Evolutionary conservation across 64 coral and sea anemone genomes (phyloP).

Genomic region (Montipora capricornis): DNA sequence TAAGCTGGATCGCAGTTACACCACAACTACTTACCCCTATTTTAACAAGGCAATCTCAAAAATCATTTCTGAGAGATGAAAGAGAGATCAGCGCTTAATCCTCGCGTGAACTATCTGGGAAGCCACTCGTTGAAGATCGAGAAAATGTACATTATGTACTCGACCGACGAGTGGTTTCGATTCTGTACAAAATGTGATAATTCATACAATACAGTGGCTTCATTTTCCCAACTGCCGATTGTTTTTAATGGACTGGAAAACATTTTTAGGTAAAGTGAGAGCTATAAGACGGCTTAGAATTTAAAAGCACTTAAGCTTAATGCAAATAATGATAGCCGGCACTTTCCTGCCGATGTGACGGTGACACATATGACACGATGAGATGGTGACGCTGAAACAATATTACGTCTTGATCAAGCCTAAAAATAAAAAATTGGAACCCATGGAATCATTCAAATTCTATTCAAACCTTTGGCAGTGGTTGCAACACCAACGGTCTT

Average conservation of each 20-base stretch:
- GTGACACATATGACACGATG: too few species aligned
- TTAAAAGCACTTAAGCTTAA: neutral
- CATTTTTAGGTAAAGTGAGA: neutral
- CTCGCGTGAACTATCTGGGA: too few species aligned
- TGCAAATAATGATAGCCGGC: neutral
- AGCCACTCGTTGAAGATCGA: neutral
- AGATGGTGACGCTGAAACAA: neutral
- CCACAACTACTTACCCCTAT: too few species aligned
- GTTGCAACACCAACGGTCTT: conserved; percentile 29
- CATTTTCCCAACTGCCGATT: neutral
- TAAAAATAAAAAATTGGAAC: too few species aligned
- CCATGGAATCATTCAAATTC: neutral
- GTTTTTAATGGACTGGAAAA: neutral
- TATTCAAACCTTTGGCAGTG: conserved; percentile 21
- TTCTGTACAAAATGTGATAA: neutral
- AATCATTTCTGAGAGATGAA: too few species aligned
- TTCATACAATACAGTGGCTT: neutral
- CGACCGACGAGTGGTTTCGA: too few species aligned
- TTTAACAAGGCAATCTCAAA: too few species aligned
- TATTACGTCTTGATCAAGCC: neutral
- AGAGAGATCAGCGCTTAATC: too few species aligned
- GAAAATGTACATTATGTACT: neutral
- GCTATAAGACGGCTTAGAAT: neutral
- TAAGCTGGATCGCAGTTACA: too few species aligned
- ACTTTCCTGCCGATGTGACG: neutral